Percentiles rank a stretch among this genome's conserved stretches.
These are phyloP conservation scores for Atractosteus spatula DNA, from an alignment of 2,113 vertebrate genomes.

Conservation along the genomic window DNA sequence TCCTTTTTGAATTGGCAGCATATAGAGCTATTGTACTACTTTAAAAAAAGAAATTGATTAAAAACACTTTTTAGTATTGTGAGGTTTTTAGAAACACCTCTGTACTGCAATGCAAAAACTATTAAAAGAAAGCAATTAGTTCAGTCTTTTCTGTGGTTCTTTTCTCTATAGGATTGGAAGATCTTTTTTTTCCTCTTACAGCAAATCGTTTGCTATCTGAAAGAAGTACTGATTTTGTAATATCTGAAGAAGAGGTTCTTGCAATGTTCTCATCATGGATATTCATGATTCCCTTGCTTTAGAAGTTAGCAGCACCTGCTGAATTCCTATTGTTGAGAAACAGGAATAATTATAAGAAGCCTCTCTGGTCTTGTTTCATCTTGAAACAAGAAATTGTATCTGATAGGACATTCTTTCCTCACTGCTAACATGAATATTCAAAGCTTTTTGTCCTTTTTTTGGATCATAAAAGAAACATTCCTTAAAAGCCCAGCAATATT, in stretches of 20 bases:
- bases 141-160: background rate
- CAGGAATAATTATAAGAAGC: slow-evolving; percentile 13
- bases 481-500: slow-evolving; percentile 11
- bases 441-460: slow-evolving; percentile 2
- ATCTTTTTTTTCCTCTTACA: slow-evolving; percentile 1
- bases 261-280: slow-evolving; percentile 10
- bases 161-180: background rate
- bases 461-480: slow-evolving; percentile 13
- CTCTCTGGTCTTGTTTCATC: slow-evolving; percentile 9
- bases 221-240: background rate
- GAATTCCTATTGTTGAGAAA: slow-evolving; percentile 7
- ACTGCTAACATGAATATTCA: slow-evolving; percentile 6
- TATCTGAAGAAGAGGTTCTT: slow-evolving; percentile 6
- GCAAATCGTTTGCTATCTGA: background rate
- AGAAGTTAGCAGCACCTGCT: slow-evolving; percentile 16
- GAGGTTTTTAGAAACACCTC: background rate
- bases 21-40: no score
- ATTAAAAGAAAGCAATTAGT: background rate
- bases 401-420: background rate
- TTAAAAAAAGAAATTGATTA: background rate
- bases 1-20: no score
- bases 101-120: background rate
- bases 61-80: background rate
- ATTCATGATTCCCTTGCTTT: slow-evolving; percentile 1
- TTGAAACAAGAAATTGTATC: slow-evolving; percentile 1